Percentiles rank a stretch among this genome's conserved stretches.
Conservation (phyloP, 2,888 invertebrate genomes). For the Myopa testacea region DNA sequence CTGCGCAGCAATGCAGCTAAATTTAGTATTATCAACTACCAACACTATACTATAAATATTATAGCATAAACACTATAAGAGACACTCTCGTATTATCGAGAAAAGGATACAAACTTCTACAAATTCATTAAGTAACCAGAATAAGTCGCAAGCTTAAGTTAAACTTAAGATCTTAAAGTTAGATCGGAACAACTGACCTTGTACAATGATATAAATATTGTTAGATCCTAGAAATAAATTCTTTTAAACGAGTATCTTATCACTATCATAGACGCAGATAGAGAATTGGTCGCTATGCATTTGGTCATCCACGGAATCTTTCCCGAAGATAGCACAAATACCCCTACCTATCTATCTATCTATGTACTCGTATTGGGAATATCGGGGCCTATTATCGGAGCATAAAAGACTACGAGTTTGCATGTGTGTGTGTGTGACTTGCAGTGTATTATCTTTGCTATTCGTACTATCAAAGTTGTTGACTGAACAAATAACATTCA, state of each 20-base stretch:
- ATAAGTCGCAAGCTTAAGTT: too few relatives aligned
- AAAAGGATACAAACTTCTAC: too few relatives aligned
- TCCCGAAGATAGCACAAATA: slow-evolving; percentile 42
- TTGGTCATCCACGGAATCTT: slow-evolving; percentile 40
- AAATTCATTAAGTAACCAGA: too few relatives aligned
- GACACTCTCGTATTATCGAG: too few relatives aligned
- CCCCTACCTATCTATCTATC: not conserved
- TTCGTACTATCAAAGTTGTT: slow-evolving; percentile 14
- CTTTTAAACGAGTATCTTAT: slow-evolving; percentile 38
- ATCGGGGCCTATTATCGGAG: slow-evolving; percentile 28
- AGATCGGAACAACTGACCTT: slow-evolving; percentile 58
- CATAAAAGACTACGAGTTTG: too few relatives aligned
- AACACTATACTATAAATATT: too few relatives aligned
- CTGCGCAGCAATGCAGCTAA: too few relatives aligned
- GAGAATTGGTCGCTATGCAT: slow-evolving; percentile 27
- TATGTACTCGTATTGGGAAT: not conserved
- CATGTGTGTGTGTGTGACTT: not conserved
- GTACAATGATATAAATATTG: slow-evolving; percentile 60
- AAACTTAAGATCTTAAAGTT: not conserved
- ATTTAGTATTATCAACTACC: too few relatives aligned
- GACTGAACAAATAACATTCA: slow-evolving; percentile 23
- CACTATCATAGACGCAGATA: slow-evolving; percentile 38
- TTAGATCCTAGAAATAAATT: slow-evolving; percentile 41
- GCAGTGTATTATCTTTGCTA: slow-evolving; percentile 15
- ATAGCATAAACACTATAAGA: too few relatives aligned